Evolutionary conservation across 2,888 invertebrate genomes (phyloP), one percentile per base, ranked within the genome.

Genomic region (Pseudoips prasinana): DNA sequence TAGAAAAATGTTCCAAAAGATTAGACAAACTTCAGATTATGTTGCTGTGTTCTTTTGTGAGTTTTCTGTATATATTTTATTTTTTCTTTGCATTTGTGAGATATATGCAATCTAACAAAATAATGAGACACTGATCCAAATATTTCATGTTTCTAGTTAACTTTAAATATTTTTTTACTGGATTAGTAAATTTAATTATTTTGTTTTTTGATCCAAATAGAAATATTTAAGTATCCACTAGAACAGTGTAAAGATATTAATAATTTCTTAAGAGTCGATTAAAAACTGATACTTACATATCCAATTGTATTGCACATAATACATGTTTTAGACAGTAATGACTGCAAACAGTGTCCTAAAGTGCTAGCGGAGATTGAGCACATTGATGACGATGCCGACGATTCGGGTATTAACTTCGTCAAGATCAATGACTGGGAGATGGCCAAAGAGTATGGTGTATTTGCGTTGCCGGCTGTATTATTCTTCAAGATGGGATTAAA

Each of bases 11-110:
- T 96, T 97, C 68, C 94, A 96, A 44, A 96, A 97, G 79, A 95
- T 97, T 60, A 90, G 95, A 25, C 95, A 96, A 67, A 92, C 94
- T 17, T 95, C 96, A 0, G 96, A 97, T 69, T 96, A 96, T 70
- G 92, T 97, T 14, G 97, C 97, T 3, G 96, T 96, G 31, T 96
- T 97, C 84, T 95, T 97, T 91, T 97, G 97, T 97, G 90, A 94
- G 95, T 92, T 66, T 57, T 56, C 48, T 51, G 54, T n/a, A n/a
- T n/a, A n/a, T n/a, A n/a, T n/a, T n/a, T n/a, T n/a, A n/a, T n/a
- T n/a, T n/a, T 32, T 30, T 36, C 17, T 23, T 30, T 36, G 11
- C n/a, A n/a, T n/a, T n/a, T n/a, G n/a, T n/a, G n/a, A n/a, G n/a
- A n/a, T n/a, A n/a, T n/a, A n/a, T n/a, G n/a, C n/a, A n/a, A n/a